A percentile compares a stretch with the other conserved stretches of the same genome.
These are phyloP conservation scores for Ceryle rudis DNA, from an alignment of 2,797 vertebrate genomes.

Conservation along the genomic window DNA sequence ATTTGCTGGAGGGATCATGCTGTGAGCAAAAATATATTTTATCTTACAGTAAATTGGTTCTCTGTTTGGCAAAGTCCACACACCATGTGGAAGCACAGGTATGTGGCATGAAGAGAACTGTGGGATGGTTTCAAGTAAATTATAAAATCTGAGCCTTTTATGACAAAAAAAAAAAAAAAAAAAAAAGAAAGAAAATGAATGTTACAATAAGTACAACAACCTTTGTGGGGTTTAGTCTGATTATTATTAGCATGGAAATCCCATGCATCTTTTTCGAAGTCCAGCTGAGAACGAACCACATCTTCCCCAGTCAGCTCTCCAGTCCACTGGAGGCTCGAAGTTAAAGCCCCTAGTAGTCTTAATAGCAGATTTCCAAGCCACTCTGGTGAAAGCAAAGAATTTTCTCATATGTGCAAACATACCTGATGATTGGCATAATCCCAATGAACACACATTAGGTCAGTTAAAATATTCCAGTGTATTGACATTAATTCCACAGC, in stretches of 20 bases:
- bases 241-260: background rate
- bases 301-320: background rate
- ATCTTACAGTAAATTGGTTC: background rate
- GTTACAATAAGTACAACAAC: background rate
- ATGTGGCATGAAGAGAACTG: background rate
- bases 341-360: background rate
- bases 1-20: background rate
- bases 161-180: background rate
- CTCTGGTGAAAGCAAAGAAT: slow-evolving; percentile 27
- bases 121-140: background rate
- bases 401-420: slow-evolving; percentile 55
- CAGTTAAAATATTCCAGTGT: slow-evolving; percentile 53
- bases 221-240: background rate
- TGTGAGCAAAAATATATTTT: background rate
- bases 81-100: background rate
- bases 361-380: slow-evolving; percentile 27
- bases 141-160: background rate
- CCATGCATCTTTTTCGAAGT: background rate
- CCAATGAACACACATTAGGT: slow-evolving; percentile 63
- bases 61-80: background rate
- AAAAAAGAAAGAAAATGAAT: background rate
- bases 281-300: fast-evolving
- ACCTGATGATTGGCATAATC: slow-evolving; percentile 50
- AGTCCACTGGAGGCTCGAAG: background rate
- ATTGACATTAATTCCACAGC: slow-evolving; percentile 63